These are phyloP conservation scores for Cydia strobilella DNA, from an alignment of 1,140 invertebrate species.

Conservation along the genomic window DNA sequence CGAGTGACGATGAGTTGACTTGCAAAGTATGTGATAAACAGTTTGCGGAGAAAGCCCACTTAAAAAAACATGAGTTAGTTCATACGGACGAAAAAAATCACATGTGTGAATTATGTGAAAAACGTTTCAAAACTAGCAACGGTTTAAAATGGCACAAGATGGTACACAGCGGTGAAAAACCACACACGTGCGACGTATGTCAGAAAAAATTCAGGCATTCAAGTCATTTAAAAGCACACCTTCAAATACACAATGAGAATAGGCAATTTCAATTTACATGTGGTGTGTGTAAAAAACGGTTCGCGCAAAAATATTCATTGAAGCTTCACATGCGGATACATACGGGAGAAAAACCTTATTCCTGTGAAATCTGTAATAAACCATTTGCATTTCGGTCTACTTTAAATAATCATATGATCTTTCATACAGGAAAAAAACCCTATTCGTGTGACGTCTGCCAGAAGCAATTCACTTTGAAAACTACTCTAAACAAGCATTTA, in stretches of 20 bases:
- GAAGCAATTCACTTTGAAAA: constrained; percentile 7
- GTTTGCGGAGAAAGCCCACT: not conserved
- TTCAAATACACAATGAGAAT: constrained; percentile 5
- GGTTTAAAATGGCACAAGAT: constrained; percentile 13
- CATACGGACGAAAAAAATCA: constrained; percentile 3
- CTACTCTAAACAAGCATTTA: constrained; percentile 8
- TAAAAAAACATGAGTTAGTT: not conserved
- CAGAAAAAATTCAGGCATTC: constrained; percentile 1
- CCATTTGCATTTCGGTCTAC: constrained; percentile 10
- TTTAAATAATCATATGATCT: not conserved
- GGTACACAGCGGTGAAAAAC: constrained; percentile 13
- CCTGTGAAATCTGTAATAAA: not conserved
- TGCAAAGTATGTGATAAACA: constrained; percentile 4
- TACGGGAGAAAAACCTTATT: constrained; percentile 11
- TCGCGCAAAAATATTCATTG: constrained; percentile 1
- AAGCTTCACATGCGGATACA: constrained; percentile 18
- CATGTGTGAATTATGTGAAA: constrained; percentile 5
- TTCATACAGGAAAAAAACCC: constrained; percentile 1
- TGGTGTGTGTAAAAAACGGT: not conserved
- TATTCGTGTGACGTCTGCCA: not conserved
- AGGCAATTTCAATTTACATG: constrained; percentile 5
- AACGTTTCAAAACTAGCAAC: constrained; percentile 10
- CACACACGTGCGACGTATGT: not conserved
- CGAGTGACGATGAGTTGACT: not conserved
- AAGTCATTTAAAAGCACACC: constrained; percentile 4